Evolutionary conservation across 2,888 invertebrate species (phyloP).

Genomic region (Dicyrtomina minuta): DNA sequence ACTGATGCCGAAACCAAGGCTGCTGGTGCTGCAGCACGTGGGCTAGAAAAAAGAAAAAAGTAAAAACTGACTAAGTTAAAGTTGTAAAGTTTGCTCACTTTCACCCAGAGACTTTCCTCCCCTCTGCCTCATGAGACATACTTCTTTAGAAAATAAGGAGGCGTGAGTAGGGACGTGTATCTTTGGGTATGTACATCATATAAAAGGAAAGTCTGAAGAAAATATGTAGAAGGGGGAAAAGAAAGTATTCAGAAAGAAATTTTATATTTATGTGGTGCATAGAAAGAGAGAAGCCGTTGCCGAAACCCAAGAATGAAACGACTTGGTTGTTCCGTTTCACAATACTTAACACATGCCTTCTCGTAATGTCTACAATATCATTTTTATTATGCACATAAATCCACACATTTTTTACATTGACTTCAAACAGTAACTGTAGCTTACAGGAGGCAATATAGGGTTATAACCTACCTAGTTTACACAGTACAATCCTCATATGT

Average conservation of each 20-base stretch:
- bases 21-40: neutral
- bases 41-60: too few species aligned
- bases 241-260: constrained; percentile 8
- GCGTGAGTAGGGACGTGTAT: neutral
- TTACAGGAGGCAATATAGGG: too few species aligned
- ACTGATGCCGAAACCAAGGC: neutral
- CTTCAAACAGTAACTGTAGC: too few species aligned
- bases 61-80: constrained; percentile 4
- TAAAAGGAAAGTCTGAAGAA: neutral
- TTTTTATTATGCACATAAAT: constrained; percentile 1
- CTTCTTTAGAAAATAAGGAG: neutral
- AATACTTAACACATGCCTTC: neutral
- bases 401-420: too few species aligned
- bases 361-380: neutral
- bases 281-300: neutral
- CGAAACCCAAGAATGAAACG: constrained; percentile 3
- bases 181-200: too few species aligned
- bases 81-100: constrained; percentile 17
- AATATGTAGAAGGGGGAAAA: neutral
- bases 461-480: too few species aligned
- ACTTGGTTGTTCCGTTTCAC: too few species aligned
- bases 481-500: too few species aligned
- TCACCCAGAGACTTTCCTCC: neutral
- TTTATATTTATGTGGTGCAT: neutral
- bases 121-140: neutral